These are phyloP conservation scores for Gobius niger DNA, from an alignment of 2,113 vertebrate species.

Conservation along the genomic window DNA sequence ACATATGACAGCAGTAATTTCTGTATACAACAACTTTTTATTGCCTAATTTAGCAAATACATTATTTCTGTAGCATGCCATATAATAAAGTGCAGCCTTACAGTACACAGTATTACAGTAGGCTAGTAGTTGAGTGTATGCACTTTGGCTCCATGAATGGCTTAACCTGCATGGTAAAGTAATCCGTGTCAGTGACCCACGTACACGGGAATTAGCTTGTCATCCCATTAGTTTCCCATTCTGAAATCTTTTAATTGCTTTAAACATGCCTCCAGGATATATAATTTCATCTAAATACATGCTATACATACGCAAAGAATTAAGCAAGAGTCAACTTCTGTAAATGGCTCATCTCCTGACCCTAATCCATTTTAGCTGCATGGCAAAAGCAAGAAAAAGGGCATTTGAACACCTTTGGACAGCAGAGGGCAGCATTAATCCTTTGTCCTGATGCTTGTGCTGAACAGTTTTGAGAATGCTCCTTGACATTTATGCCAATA, in stretches of 20 bases:
- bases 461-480: neutral
- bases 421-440: conserved; percentile 24
- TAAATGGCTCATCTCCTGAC: conserved; percentile 35
- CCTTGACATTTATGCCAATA: too few species aligned
- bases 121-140: conserved; percentile 8
- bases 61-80: too few species aligned
- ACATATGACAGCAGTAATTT: too few species aligned
- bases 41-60: too few species aligned
- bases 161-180: conserved; percentile 32
- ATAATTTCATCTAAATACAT: too few species aligned
- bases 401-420: conserved; percentile 2
- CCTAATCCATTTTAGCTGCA: conserved; percentile 53
- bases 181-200: conserved; percentile 44
- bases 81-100: too few species aligned
- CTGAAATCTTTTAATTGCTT: conserved; percentile 1
- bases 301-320: too few species aligned
- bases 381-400: conserved; percentile 18
- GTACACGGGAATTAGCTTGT: conserved; percentile 47
- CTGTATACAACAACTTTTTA: too few species aligned
- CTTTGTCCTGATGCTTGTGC: neutral
- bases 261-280: neutral
- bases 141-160: neutral
- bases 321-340: too few species aligned
- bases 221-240: conserved; percentile 49
- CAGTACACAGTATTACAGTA: neutral